Percentiles rank a stretch among this genome's conserved stretches.
Conservation (phyloP, 2,113 vertebrate species). For the Rhea pennata region DNA sequence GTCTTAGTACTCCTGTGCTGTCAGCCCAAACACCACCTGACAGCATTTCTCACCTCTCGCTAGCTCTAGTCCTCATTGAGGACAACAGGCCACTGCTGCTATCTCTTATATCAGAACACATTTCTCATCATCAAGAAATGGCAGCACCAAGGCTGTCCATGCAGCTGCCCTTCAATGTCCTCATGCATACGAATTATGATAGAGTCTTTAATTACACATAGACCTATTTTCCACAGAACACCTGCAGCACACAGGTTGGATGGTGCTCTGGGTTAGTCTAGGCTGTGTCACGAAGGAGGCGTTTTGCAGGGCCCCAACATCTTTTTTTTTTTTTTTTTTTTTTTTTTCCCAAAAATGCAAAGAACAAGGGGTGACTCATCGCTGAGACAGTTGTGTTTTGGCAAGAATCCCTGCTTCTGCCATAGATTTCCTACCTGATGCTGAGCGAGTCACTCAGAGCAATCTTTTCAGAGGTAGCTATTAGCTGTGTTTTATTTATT, state of each 20-base stretch:
- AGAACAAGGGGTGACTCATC: constrained; percentile 36
- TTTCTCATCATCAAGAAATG: constrained; percentile 8
- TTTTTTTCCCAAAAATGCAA: not conserved
- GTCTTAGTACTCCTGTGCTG: not conserved
- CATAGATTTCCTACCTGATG: constrained; percentile 29
- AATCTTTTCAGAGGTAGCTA: constrained; percentile 64
- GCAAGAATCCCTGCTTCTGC: constrained; percentile 19
- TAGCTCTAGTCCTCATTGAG: not conserved
- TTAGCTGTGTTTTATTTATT: constrained; percentile 59
- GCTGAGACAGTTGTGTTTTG: not conserved
- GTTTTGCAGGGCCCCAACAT: not conserved
- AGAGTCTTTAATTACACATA: constrained; percentile 44
- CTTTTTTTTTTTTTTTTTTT: not conserved
- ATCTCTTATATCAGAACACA: not conserved
- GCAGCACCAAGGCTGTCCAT: not conserved
- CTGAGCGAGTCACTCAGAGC: constrained; percentile 19
- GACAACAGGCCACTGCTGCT: not conserved
- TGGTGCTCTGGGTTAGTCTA: not conserved
- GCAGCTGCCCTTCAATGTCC: constrained; percentile 32
- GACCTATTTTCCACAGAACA: constrained; percentile 47
- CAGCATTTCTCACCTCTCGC: fast-evolving
- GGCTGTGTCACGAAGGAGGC: not conserved
- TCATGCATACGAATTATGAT: not conserved
- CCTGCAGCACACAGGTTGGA: not conserved
- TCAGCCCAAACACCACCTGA: fast-evolving